Conservation (phyloP, 2,113 vertebrate species). For the Micronycteris hirsuta region DNA sequence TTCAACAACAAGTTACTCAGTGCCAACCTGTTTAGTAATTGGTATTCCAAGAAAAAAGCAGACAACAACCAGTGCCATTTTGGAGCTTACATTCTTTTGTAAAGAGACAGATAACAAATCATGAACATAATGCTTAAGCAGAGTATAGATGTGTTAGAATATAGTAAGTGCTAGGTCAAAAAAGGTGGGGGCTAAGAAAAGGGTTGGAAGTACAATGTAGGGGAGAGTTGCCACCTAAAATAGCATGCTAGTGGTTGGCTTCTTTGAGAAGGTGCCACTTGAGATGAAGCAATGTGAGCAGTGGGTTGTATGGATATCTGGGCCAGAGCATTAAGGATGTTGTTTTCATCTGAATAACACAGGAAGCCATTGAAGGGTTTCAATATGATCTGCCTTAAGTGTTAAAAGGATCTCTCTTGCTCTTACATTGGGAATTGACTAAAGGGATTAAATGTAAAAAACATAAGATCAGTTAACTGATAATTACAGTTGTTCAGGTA, state of each 20-base stretch:
- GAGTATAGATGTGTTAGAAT: not conserved
- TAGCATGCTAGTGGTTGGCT: not conserved
- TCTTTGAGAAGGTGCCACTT: not conserved
- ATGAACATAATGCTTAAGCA: too few species aligned
- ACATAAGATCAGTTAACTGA: not conserved
- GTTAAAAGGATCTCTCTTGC: not conserved
- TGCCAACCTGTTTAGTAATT: not conserved
- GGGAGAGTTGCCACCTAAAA: not conserved
- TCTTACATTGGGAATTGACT: not conserved
- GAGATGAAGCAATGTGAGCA: not conserved
- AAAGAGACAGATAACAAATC: not conserved
- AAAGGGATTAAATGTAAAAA: not conserved
- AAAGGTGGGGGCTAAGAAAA: not conserved
- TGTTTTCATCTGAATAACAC: not conserved
- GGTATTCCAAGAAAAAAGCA: not conserved
- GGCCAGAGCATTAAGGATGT: not conserved
- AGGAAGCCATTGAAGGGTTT: not conserved
- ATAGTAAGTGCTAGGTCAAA: not conserved
- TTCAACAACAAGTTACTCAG: not conserved
- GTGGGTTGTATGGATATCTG: accelerated
- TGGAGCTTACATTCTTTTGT: not conserved
- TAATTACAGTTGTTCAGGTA: not conserved
- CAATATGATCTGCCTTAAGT: not conserved
- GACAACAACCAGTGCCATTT: not conserved
- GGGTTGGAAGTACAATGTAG: accelerated